Evolutionary conservation across 2,888 invertebrate species (phyloP), one percentile per base, ranked within the genome.

Genomic region (Eristalis pertinax): DNA sequence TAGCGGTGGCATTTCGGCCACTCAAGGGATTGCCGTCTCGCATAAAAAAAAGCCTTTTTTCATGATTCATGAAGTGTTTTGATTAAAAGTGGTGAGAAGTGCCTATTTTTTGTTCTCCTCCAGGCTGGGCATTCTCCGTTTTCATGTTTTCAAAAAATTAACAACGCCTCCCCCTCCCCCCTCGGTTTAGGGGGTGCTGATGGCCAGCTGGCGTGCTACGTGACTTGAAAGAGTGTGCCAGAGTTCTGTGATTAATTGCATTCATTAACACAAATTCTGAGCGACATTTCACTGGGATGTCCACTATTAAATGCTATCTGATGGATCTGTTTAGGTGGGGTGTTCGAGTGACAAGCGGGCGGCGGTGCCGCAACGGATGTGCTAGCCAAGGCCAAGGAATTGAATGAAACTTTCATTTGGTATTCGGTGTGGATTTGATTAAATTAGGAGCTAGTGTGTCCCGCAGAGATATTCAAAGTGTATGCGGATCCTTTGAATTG

Each of bases 101-200:
- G 32, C 32, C 10, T 32, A 8, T 32, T 32, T 22, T 4, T 19
- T 35, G 41, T 60, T 24, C 35, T 62, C 22, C 0, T 35, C 35
- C 11, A 8, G 24, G 26, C 60, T 1, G 15, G 26, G 60, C 19
- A 15, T 19, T 62, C 38, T 58, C 50, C 0, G 43, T 11, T 26
- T 65, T 58, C 35, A 62, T 11, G 50, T 63, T 81, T 81, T 70
- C 26, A 75, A 11, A 69, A 73, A 74, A 68, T 58, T 50, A 72
- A 38, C 50, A 77, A 11, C 50, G 56, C 26, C 26, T 26, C n/a
- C n/a, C 2, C n/a, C 60, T 5, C 29, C 2, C 29, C 4, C 29
- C 29, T 29, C 26, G 7, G 10, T 50, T 38, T 1, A n/a, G 32
- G 15, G 11, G 43, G 32, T 62, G 67, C 26, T 72, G 41, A 29